Base-by-base conservation (phyloP, 2,797 vertebrate species). In the Amphiprion clarkii region DNA sequence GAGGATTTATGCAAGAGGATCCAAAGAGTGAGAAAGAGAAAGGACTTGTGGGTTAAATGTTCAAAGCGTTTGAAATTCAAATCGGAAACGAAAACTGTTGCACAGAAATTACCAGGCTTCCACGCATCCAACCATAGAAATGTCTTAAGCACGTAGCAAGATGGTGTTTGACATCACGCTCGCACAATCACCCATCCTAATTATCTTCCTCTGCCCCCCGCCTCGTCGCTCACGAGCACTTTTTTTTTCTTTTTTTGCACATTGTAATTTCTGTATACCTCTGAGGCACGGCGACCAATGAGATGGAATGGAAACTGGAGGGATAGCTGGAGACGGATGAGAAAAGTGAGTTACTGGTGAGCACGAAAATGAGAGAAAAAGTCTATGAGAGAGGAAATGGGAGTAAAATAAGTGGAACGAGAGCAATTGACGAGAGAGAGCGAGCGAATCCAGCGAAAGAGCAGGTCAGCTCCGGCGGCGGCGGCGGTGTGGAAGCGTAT, bases 341-440 rank as follows among this genome's bases (percentile, higher is more conserved):
- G 83, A 70, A 69, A 67, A 77, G 68, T 19, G 13, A 54, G 68
- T 44, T 3, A 36, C 74, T 44, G 51, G 58, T 3, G 61, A 67
- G 71, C 56, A 67, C 4, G 48, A 29, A 31, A 82, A 77, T 14
- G 9, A 58, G 67, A 64, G 52, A 57, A 55, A 58, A 79, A 82
- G 76, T 51, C 72, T 76, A 80, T 73, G 69, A 55, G 66, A 70
- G 79, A 77, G 76, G 74, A 87, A 86, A 89, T 81, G 80, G 68
- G 59, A 91, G 82, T 82, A 76, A 87, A 89, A 82, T 58, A 85
- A 71, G 82, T 86, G 88, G 76, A 88, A 87, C 54, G 69, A 80
- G 73, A 59, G 86, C 83, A 87, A 90, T 84, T 85, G 88, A 83
- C 46, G 42, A 74, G 44, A 46, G 63, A 66, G 63, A 66, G 74